Base-by-base conservation (phyloP, 2,113 vertebrate species). In the Rissa tridactyla region DNA sequence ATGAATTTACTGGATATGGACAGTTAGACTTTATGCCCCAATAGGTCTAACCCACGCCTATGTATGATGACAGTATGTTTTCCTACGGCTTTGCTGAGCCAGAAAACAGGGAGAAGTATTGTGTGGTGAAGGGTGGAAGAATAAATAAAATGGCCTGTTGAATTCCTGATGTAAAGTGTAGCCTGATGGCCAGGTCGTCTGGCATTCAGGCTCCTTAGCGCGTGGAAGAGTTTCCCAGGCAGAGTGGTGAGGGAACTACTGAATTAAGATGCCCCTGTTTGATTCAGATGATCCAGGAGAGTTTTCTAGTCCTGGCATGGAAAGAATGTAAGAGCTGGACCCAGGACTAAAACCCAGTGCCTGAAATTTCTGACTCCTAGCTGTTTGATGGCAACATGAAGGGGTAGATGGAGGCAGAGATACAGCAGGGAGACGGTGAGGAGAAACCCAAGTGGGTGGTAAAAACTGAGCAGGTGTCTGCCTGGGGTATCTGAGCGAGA, bases 11-110 rank as follows among this genome's bases (percentile, higher is more conserved):
- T 73, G 60, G 36, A 49, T 46, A 47, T 1, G 0, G 8, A 22
- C 58, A 47, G 15, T 47, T 34, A 54, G 34, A 30, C 5, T 58
- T 66, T 14, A 27, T 71, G 36, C 16, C 42, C 14, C 2, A 6
- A 29, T 1, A 71, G 14, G 13, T 38, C 26, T 66, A 62, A 65
- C 13, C 11, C 1, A 2, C 1, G 3, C 29, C 22, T 21, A 13
- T 89, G 36, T 40, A 47, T 90, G 58, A 32, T 22, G 32, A 32
- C 4, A 58, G 10, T 17, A 26, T 30, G 34, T 66, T 79, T 77
- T 73, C n/a, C 26, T 21, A 20, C 7, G 19, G 60, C 18, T 77
- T 79, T 82, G 32, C 62, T 81, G 32, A 86, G 68, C 17, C 46
- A 52, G 34, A 57, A 83, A 72, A 57, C 20, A 80, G 32, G 29